These are phyloP conservation scores for Malacosoma neustria DNA, from an alignment of 2,888 invertebrate species.

Conservation along the genomic window DNA sequence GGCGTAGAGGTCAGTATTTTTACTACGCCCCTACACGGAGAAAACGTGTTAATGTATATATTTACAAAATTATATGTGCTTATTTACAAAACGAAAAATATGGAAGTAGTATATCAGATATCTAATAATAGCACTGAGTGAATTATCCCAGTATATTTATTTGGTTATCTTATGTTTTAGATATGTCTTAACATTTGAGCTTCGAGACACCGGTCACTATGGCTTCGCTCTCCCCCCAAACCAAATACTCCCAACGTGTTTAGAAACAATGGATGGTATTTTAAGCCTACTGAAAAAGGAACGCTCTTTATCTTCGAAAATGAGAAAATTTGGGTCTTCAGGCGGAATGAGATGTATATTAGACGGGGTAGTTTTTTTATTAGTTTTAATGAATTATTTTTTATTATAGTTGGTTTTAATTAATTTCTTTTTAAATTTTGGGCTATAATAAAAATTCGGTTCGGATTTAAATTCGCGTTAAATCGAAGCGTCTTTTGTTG, in stretches of 20 bases:
- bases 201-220: slow-evolving; percentile 74
- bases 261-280: slow-evolving; percentile 75
- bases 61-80: no score
- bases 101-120: no score
- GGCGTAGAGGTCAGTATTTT: no score
- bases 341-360: no score
- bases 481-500: background rate
- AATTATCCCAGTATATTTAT: no score
- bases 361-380: no score
- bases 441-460: background rate
- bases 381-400: slow-evolving; percentile 28
- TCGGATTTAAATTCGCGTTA: background rate
- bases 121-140: no score
- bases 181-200: slow-evolving; percentile 79
- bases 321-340: no score
- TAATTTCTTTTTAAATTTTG: slow-evolving; percentile 12
- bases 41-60: no score
- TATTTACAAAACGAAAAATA: no score
- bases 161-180: slow-evolving; percentile 18
- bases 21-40: no score
- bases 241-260: slow-evolving; percentile 77
- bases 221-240: slow-evolving; percentile 80
- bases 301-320: no score
- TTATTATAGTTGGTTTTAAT: slow-evolving; percentile 34
- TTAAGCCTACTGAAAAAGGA: slow-evolving; percentile 21